Percentiles rank a stretch among this genome's conserved stretches.
These are phyloP conservation scores for Cyphomyrus discorhynchus DNA, from an alignment of 2,113 vertebrate genomes.

Conservation along the genomic window DNA sequence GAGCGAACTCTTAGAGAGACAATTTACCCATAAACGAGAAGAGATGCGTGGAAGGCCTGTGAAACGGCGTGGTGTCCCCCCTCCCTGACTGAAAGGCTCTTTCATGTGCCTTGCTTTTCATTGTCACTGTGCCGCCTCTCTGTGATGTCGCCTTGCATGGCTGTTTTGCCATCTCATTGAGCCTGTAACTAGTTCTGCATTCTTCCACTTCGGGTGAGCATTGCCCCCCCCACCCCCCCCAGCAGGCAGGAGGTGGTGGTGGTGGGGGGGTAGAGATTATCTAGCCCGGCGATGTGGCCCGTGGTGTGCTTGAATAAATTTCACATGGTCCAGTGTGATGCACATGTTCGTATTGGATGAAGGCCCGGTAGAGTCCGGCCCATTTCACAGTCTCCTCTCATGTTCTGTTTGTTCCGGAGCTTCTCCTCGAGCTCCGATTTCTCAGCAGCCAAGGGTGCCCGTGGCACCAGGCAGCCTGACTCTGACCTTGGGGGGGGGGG, in stretches of 20 bases:
- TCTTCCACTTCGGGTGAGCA: neutral
- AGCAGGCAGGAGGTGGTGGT: neutral
- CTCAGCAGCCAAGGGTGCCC: neutral
- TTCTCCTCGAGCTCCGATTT: neutral
- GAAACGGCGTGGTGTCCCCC: neutral
- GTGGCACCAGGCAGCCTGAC: neutral
- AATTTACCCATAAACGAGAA: neutral
- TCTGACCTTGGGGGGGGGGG: neutral
- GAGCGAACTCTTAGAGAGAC: neutral
- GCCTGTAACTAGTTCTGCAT: neutral
- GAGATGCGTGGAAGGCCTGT: neutral
- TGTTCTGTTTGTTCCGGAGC: neutral
- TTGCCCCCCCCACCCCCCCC: neutral
- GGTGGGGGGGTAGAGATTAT: neutral
- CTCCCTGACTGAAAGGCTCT: neutral
- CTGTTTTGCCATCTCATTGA: neutral
- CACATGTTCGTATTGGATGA: neutral
- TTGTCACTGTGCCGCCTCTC: neutral
- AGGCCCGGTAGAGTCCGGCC: neutral
- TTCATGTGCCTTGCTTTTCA: neutral
- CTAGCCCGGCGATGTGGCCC: neutral
- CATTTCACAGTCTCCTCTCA: neutral
- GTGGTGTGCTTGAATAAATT: neutral
- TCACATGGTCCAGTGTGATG: neutral
- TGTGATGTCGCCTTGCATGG: neutral